Conservation (phyloP, 2,113 vertebrate genomes). For the Callorhinus ursinus region DNA sequence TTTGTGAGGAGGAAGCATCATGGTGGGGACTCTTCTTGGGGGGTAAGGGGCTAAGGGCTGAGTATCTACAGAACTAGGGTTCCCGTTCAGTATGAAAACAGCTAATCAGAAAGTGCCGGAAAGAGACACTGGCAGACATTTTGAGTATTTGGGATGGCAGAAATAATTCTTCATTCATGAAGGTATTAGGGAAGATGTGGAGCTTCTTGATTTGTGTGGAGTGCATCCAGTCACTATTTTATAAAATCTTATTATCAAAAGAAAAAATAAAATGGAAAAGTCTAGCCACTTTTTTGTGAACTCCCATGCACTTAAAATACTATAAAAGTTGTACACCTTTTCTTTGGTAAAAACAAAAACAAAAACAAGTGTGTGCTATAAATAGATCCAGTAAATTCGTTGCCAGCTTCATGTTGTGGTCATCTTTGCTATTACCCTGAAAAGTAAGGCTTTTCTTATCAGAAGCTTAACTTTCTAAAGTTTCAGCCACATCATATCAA, state of each 20-base stretch:
- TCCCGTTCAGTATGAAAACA: neutral
- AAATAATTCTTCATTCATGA: neutral
- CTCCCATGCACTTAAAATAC: no score
- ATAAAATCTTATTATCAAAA: neutral
- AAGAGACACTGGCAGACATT: neutral
- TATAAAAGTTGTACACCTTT: no score
- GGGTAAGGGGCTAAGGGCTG: no score
- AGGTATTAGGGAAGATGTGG: neutral
- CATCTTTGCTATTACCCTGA: neutral
- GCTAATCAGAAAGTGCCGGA: neutral
- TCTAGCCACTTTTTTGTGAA: no score
- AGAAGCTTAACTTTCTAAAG: neutral
- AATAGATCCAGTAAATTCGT: neutral
- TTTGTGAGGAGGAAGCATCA: neutral
- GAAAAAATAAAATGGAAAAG: no score
- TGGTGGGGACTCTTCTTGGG: neutral
- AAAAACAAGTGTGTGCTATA: neutral
- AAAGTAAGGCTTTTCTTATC: neutral
- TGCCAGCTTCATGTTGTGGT: neutral
- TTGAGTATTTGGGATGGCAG: neutral
- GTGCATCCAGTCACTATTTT: neutral
- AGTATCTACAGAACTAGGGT: neutral
- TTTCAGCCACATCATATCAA: neutral
- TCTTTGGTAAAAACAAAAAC: neutral
- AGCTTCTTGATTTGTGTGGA: neutral